Percentiles rank a stretch among this genome's conserved stretches.
Conservation (phyloP, 2,888 invertebrate species). For the Poecilobothrus nobilitatus region DNA sequence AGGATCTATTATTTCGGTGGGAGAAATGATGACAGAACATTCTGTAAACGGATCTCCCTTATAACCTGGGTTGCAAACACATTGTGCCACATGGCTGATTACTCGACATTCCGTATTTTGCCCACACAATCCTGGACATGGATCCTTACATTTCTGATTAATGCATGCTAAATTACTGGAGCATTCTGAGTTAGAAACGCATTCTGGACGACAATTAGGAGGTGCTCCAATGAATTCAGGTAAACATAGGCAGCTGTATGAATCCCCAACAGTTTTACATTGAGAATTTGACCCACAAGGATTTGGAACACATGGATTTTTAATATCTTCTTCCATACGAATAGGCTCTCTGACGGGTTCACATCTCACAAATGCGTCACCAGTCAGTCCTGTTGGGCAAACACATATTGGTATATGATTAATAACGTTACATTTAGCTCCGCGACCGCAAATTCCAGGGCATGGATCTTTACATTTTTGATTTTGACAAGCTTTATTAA, state of each 20-base stretch:
- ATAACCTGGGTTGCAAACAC: constrained; percentile 60
- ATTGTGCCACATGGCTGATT: constrained; percentile 60
- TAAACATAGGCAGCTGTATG: constrained; percentile 61
- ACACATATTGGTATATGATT: constrained; percentile 71
- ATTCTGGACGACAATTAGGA: constrained; percentile 67
- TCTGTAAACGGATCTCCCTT: constrained; percentile 68
- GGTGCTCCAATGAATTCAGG: constrained; percentile 67
- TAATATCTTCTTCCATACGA: constrained; percentile 33
- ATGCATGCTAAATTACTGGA: constrained; percentile 61
- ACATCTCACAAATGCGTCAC: constrained; percentile 47
- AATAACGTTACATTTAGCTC: constrained; percentile 65
- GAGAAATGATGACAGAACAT: constrained; percentile 44
- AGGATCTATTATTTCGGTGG: constrained; percentile 44
- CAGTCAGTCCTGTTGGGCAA: constrained; percentile 47
- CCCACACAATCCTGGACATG: constrained; percentile 72
- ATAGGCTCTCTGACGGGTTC: constrained; percentile 37
- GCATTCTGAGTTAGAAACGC: constrained; percentile 64
- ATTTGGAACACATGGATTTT: constrained; percentile 56
- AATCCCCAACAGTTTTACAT: constrained; percentile 55
- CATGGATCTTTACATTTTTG: constrained; percentile 69
- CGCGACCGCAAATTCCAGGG: constrained; percentile 63
- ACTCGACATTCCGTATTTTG: constrained; percentile 64
- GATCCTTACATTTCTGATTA: constrained; percentile 64
- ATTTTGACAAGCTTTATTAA: constrained; percentile 58
- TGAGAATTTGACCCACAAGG: constrained; percentile 72